A percentile compares a stretch with the other conserved stretches of the same genome.
phyloP scores from a whole-genome alignment of 2,797 vertebrate species.

The Spondyliosoma cantharus region DNA sequence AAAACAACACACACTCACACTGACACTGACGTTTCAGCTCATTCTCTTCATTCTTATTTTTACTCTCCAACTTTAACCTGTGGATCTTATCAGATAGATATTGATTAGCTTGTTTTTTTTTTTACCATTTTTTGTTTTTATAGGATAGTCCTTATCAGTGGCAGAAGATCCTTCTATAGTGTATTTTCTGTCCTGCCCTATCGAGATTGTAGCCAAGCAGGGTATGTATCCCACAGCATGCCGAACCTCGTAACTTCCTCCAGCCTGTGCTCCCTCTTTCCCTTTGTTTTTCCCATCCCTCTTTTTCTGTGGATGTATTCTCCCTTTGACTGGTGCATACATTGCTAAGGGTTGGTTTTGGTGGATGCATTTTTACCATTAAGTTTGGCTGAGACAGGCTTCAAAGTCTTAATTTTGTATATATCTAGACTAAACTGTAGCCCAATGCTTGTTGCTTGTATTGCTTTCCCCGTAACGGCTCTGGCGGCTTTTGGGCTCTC shows the following conservation, averaged over 20 bases:
- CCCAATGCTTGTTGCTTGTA: slow-evolving; percentile 64
- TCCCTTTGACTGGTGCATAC: slow-evolving; percentile 57
- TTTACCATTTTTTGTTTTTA: slow-evolving; percentile 88
- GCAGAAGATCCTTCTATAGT: slow-evolving; percentile 99
- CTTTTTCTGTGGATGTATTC: slow-evolving; percentile 65
- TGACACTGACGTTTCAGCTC: slow-evolving; percentile 44
- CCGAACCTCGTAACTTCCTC: slow-evolving; percentile 70
- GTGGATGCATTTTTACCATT: slow-evolving; percentile 72
- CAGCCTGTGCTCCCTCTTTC: slow-evolving; percentile 72
- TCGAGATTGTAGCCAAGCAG: slow-evolving; percentile 96
- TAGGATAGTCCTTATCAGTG: slow-evolving; percentile 99
- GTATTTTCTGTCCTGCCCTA: slow-evolving; percentile 99
- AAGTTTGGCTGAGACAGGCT: slow-evolving; percentile 31
- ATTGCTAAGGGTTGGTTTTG: slow-evolving; percentile 66
- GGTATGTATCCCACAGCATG: slow-evolving; percentile 95
- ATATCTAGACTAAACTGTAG: slow-evolving; percentile 7
- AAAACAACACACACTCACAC: slow-evolving; percentile 27
- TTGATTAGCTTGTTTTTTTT: slow-evolving; percentile 81
- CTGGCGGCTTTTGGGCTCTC: slow-evolving; percentile 53
- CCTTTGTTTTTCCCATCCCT: slow-evolving; percentile 66
- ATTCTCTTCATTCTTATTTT: slow-evolving; percentile 59
- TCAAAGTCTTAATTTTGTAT: slow-evolving; percentile 18
- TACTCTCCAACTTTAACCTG: slow-evolving; percentile 65
- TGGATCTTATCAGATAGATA: slow-evolving; percentile 68
- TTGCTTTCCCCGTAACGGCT: slow-evolving; percentile 53